Evolutionary conservation across 2,113 vertebrate genomes (phyloP), one percentile per base, ranked within the genome.

Genomic region (Oophaga pumilio): DNA sequence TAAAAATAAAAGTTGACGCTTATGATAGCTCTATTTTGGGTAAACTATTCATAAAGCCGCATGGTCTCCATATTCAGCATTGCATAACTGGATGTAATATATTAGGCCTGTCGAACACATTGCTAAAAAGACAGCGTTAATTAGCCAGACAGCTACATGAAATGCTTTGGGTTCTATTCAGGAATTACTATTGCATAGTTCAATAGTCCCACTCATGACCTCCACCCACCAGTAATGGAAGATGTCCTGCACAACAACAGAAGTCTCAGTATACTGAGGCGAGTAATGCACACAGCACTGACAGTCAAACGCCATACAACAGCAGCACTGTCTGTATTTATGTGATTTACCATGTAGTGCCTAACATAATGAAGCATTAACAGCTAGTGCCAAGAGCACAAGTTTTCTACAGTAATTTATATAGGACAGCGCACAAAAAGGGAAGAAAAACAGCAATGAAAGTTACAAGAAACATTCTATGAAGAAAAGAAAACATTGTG

Each of bases 121-220:
- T 17, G 43, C 53, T 60, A 62, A 0, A 28, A 6, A 59, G 28
- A n/a, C 43, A 82, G n/a, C 18, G 22, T n/a, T 82, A 52, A 83
- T 26, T 50, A 69, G 49, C 49, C 64, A 83, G 50, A 22, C 64
- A 83, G 50, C 22, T 53, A 53, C 81, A 68, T 50, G 62, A 68
- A 68, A 83, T 83, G 49, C 62, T 50, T 69, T 53, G 81, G 81
- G 81, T 53, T 68, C 14, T 13, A 28, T 28, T 83, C 62, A 83
- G 22, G 13, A 68, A 83, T 69, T 24, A 83, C 62, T 83, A 83
- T 0, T 22, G 81, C 81, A 83, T 83, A 83, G n/a, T 53, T 69
- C 43, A 66, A 9, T 68, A 82, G 33, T 82, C 62, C 81, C 64
- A 83, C 81, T 52, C 24, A 24, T 83, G 81, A 43, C 81, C 81